Conservation (phyloP, 2,888 invertebrate species). For the Cheilosia vulpina region DNA sequence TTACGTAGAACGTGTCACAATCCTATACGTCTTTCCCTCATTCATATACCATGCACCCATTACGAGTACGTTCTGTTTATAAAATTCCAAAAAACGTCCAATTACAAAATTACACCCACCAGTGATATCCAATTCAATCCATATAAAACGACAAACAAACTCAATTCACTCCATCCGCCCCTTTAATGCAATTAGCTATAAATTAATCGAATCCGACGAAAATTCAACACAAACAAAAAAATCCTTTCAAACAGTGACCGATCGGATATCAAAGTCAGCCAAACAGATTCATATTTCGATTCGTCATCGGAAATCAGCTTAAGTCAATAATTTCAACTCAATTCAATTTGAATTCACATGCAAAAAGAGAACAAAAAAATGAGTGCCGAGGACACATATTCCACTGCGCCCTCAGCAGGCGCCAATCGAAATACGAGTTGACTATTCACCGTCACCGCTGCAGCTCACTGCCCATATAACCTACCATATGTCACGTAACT, state of each 20-base stretch:
- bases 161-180: not conserved
- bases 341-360: slow-evolving; percentile 44
- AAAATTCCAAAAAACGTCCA: too few species aligned
- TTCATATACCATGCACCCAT: too few species aligned
- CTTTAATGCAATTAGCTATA: not conserved
- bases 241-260: not conserved
- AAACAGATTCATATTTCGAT: slow-evolving; percentile 60
- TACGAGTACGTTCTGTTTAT: too few species aligned
- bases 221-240: not conserved
- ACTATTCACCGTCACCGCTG: slow-evolving; percentile 22
- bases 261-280: slow-evolving; percentile 50
- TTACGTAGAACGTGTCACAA: too few species aligned
- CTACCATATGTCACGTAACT: not conserved
- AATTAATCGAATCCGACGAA: slow-evolving; percentile 1
- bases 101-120: too few species aligned
- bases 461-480: not conserved
- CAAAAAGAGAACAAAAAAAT: slow-evolving; percentile 2
- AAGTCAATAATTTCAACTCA: slow-evolving; percentile 62
- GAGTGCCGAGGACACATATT: slow-evolving; percentile 24
- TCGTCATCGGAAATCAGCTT: slow-evolving; percentile 59
- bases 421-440: not conserved
- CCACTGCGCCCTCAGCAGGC: slow-evolving; percentile 1
- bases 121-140: not conserved
- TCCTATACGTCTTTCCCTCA: too few species aligned
- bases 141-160: not conserved